Base-by-base conservation (phyloP, 2,888 invertebrate genomes). In the Macaria liturata region DNA sequence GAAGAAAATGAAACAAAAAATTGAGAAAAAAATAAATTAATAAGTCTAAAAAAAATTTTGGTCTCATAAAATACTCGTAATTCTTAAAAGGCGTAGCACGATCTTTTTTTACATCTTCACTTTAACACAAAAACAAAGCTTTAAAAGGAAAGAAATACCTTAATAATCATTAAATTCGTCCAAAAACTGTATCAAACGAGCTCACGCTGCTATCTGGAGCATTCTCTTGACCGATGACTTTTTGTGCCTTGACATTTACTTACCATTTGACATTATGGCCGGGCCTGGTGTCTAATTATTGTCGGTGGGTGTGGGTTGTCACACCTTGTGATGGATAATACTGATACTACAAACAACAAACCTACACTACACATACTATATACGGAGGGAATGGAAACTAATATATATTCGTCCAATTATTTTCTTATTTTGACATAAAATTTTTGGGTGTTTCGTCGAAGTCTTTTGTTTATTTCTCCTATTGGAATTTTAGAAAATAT, bases 261-360 rank as follows among this genome's bases (percentile, higher is more conserved):
- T 72, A 84, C 89, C 89, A 86, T 86, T 89, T 91, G 91, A 91
- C 91, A 91, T 91, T 91, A 83, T 80, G 74, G 65, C 74, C 80
- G 77, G 74, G 78, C 90, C 82, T 74, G 81, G 77, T 75, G 78
- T 86, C 86, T 88, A 88, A 88, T 89, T 86, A 88, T 85, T 85
- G 82, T 80, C 30, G 72, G 84, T 84, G 82, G 88, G 89, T 83
- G 89, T 86, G 80, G 80, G 78, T 78, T 83, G 90, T 83, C 50
- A 53, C 57, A 62, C 49, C 51, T 34, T 32, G 58, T 56, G 51
- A 46, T 46, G 54, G 46, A 49, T 69, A 67, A 65, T 64, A 54
- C 34, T 7, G 65, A 65, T 67, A 65, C 57, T 6, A 37, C 34
- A 37, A 37, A 37, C 34, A 6, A 2, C 34, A 6, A 2, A 37